Percentiles rank a stretch among this genome's conserved stretches.
Conservation (phyloP, 2,113 vertebrate genomes). For the Megaleporinus macrocephalus region DNA sequence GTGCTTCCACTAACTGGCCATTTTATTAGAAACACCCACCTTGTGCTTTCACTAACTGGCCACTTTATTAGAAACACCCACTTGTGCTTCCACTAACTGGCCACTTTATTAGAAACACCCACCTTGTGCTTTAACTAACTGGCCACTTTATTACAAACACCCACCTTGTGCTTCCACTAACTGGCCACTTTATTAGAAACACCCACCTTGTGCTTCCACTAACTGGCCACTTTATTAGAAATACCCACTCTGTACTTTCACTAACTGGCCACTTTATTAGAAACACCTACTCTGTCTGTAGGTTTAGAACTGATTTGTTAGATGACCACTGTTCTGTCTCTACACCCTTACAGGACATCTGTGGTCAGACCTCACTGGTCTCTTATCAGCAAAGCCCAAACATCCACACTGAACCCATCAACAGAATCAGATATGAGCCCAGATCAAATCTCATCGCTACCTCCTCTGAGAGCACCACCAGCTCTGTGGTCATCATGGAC, state of each 20-base stretch:
- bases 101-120: too few species aligned
- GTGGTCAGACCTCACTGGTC: conserved; percentile 59
- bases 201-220: background rate
- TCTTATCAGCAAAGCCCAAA: conserved; percentile 43
- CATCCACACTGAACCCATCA: conserved; percentile 56
- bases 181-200: background rate
- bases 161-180: background rate
- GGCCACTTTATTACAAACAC: background rate
- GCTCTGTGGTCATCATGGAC: conserved; percentile 61
- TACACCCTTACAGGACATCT: conserved; percentile 52
- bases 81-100: too few species aligned
- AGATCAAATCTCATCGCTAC: conserved; percentile 53
- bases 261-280: background rate
- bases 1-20: background rate
- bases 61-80: too few species aligned
- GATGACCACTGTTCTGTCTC: background rate
- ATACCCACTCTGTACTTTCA: background rate
- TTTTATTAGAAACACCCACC: too few species aligned
- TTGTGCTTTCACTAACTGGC: too few species aligned
- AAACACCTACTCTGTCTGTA: background rate
- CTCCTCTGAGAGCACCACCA: conserved; percentile 60
- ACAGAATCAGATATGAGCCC: conserved; percentile 59
- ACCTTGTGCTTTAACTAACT: too few species aligned
- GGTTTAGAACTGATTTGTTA: too few species aligned
- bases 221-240: background rate